Evolutionary conservation across 2,888 invertebrate species (phyloP).

Genomic region (Leptarthrus brevirostris): DNA sequence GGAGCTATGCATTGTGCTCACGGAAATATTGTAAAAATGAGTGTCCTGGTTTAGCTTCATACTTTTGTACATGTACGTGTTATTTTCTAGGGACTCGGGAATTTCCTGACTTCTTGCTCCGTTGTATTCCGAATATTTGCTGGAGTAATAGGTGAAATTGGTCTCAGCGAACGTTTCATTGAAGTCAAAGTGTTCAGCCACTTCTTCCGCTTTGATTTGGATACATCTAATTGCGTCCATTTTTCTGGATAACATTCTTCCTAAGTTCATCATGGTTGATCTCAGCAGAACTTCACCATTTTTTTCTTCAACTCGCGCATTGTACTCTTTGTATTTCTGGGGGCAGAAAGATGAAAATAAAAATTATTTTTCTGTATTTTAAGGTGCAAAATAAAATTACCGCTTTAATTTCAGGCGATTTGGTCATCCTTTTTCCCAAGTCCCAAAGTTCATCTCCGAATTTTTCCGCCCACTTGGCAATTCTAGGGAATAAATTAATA

Average conservation of each 20-base stretch:
- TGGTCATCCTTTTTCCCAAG: conserved; percentile 81
- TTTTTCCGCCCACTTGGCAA: conserved; percentile 81
- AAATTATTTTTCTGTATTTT: no score
- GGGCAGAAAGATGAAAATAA: no score
- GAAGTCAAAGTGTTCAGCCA: conserved; percentile 74
- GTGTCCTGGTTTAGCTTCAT: conserved; percentile 77
- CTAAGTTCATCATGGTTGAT: conserved; percentile 84
- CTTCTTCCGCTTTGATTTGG: conserved; percentile 77
- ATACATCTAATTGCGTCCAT: conserved; percentile 91
- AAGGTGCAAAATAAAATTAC: no score
- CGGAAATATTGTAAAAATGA: conserved; percentile 86
- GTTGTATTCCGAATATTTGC: conserved; percentile 77
- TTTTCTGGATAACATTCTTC: conserved; percentile 86
- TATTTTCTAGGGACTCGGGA: conserved; percentile 60
- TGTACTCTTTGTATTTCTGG: conserved; percentile 82
- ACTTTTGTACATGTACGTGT: conserved; percentile 68
- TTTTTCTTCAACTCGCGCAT: conserved; percentile 82
- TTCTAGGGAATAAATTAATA: conserved; percentile 69
- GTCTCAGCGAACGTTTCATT: conserved; percentile 63
- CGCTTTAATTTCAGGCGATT: conserved; percentile 79
- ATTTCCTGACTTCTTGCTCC: conserved; percentile 61
- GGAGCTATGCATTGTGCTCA: conserved; percentile 83
- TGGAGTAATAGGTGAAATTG: conserved; percentile 78
- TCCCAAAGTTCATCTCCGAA: conserved; percentile 85
- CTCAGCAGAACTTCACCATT: conserved; percentile 82